Percentiles rank a stretch among this genome's conserved stretches.
phyloP scores from a whole-genome alignment of 2,888 invertebrate genomes.

The Deroplatys truncata region DNA sequence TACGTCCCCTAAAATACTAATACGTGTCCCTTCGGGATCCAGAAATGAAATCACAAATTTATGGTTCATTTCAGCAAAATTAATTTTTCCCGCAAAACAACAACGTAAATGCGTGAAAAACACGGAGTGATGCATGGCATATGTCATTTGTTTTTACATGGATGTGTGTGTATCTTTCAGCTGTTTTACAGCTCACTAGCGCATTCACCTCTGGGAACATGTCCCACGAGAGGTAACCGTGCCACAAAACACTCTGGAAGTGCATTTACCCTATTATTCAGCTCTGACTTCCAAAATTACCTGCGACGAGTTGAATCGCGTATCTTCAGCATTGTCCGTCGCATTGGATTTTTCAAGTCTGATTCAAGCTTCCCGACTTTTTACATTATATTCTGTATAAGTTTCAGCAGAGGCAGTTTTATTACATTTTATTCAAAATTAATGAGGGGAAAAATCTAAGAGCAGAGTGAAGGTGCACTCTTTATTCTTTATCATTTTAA shows the following conservation, averaged over 20 bases:
- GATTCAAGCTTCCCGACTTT: too few relatives aligned
- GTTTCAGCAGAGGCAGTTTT: too few relatives aligned
- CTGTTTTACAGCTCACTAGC: background rate
- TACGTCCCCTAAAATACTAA: background rate
- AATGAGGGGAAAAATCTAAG: too few relatives aligned
- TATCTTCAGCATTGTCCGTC: too few relatives aligned
- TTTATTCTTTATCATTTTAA: too few relatives aligned
- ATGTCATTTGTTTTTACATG: background rate
- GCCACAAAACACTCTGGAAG: background rate
- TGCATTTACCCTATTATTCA: too few relatives aligned
- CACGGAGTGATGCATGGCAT: background rate
- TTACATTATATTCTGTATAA: too few relatives aligned
- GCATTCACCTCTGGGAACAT: background rate
- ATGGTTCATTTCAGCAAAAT: background rate
- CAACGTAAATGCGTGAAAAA: background rate
- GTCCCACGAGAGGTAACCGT: background rate
- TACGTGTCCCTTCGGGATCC: background rate
- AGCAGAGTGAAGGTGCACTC: too few relatives aligned
- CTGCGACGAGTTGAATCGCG: too few relatives aligned
- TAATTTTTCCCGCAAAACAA: background rate
- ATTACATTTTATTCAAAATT: too few relatives aligned
- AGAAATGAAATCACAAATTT: constrained; percentile 21
- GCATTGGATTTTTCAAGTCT: too few relatives aligned
- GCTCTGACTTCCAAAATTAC: too few relatives aligned
- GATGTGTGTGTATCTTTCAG: background rate